These are phyloP conservation scores for Holothuria glaberrima DNA, from an alignment of 35 echinoderm and acorn worm genomes.

Conservation along the genomic window DNA sequence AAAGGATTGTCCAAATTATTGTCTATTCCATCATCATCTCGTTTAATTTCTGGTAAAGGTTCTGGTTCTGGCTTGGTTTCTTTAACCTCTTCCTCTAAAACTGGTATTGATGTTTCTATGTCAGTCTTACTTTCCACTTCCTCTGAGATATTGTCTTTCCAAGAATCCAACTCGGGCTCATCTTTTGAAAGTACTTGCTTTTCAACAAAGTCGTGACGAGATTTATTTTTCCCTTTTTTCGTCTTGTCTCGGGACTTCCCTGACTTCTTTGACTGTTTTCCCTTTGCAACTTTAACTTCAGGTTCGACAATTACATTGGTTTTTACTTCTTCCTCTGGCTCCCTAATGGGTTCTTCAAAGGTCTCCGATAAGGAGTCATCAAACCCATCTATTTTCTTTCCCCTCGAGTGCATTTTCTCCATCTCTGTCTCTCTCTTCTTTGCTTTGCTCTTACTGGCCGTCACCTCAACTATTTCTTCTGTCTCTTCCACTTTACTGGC, in stretches of 20 bases:
- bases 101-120: not conserved
- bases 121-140: not conserved
- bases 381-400: slow-evolving; percentile 23
- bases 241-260: too few relatives aligned
- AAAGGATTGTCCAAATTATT: too few relatives aligned
- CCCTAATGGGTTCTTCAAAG: not conserved
- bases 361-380: not conserved
- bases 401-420: not conserved
- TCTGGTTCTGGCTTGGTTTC: not conserved
- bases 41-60: not conserved
- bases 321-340: not conserved
- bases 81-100: slow-evolving; percentile 5
- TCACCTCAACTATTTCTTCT: slow-evolving; percentile 21
- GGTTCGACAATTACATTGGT: too few relatives aligned
- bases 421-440: slow-evolving; percentile 27
- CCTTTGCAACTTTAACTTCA: too few relatives aligned
- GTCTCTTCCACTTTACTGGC: slow-evolving; percentile 18
- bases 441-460: slow-evolving; percentile 28
- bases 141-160: not conserved
- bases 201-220: too few relatives aligned
- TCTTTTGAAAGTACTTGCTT: slow-evolving; percentile 2
- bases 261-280: too few relatives aligned
- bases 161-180: not conserved
- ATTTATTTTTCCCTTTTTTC: too few relatives aligned
- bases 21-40: too few relatives aligned